Conservation (phyloP, 2,797 vertebrate species). For the Sparidentex hasta region DNA sequence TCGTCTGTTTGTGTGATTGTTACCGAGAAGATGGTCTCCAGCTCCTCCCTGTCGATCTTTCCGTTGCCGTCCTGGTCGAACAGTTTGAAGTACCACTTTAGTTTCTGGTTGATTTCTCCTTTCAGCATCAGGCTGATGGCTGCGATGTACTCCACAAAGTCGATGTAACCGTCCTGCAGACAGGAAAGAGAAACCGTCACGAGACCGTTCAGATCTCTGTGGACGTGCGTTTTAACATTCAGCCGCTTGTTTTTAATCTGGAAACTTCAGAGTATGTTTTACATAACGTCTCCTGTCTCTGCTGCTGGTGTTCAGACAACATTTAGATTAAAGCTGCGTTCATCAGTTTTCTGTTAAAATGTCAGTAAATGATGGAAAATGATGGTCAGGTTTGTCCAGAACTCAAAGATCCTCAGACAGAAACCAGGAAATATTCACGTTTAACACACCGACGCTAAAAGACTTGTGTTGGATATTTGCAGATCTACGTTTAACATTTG, state of each 20-base stretch:
- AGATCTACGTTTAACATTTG: too few relatives aligned
- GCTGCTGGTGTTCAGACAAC: too few relatives aligned
- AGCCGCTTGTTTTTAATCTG: not conserved
- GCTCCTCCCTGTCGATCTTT: constrained; percentile 92
- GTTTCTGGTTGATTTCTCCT: constrained; percentile 94
- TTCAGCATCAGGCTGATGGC: constrained; percentile 92
- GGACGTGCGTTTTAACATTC: not conserved
- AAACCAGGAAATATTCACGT: too few relatives aligned
- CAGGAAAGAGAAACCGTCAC: constrained; percentile 10
- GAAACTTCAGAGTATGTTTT: not conserved
- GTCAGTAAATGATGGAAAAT: too few relatives aligned
- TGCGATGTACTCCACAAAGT: constrained; percentile 94
- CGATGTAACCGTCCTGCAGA: constrained; percentile 92
- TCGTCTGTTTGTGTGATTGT: not conserved
- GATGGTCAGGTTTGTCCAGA: too few relatives aligned
- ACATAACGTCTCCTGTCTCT: too few relatives aligned
- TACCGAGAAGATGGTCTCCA: constrained; percentile 90
- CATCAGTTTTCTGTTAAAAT: too few relatives aligned
- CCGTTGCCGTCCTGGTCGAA: constrained; percentile 94
- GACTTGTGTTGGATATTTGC: too few relatives aligned
- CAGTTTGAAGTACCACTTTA: constrained; percentile 97
- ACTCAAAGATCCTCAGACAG: too few relatives aligned
- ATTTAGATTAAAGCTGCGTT: too few relatives aligned
- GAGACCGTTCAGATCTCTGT: not conserved
- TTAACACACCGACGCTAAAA: too few relatives aligned